Percentiles rank a stretch among this genome's conserved stretches.
Evolutionary conservation across 2,888 invertebrate genomes (phyloP).

Genomic region (Halictus quadricinctus): DNA sequence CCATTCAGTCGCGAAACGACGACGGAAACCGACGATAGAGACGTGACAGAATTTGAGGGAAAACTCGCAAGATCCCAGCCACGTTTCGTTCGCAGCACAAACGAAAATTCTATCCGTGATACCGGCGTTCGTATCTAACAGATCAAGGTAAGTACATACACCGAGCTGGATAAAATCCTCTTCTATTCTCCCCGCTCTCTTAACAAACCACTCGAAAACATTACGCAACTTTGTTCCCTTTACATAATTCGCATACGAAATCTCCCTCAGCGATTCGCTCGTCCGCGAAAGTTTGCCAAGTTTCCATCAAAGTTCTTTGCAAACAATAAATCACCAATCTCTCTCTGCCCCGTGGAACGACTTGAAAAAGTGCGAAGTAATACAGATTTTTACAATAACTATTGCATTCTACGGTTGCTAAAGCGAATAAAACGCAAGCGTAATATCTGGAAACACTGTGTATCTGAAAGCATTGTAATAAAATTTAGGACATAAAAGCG

Average conservation of each 20-base stretch:
- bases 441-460: not conserved
- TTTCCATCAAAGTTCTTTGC: not conserved
- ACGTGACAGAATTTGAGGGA: conserved; percentile 29
- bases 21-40: conserved; percentile 39
- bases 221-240: not conserved
- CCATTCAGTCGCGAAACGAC: conserved; percentile 16
- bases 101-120: conserved; percentile 23
- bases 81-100: conserved; percentile 7
- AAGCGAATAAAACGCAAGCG: not conserved
- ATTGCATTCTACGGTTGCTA: not conserved
- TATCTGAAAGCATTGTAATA: not conserved
- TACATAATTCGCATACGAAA: not conserved
- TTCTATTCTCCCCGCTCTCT: not conserved
- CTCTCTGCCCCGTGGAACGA: not conserved
- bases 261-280: not conserved
- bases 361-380: not conserved
- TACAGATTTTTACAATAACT: not conserved
- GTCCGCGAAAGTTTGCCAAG: not conserved
- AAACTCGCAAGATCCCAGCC: conserved; percentile 1
- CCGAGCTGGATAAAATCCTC: not conserved
- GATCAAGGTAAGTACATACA: conserved; percentile 17
- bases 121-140: conserved; percentile 9
- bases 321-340: not conserved
- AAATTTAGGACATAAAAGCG: not conserved
- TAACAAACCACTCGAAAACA: not conserved